Conservation (phyloP, 2,113 vertebrate genomes). For the Talpa occidentalis region DNA sequence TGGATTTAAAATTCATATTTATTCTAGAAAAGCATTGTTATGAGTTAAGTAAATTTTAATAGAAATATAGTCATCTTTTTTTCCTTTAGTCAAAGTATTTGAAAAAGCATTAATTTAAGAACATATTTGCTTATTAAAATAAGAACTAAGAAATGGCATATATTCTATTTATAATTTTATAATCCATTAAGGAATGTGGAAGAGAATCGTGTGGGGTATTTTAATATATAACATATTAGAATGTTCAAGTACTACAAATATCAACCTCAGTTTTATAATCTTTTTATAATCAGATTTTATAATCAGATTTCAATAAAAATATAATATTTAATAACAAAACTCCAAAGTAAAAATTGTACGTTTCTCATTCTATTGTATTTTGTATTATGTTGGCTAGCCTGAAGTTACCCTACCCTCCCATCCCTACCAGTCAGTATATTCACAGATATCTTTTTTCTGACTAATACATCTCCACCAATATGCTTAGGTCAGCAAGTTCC, state of each 20-base stretch:
- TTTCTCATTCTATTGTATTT: not conserved
- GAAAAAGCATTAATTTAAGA: constrained; percentile 14
- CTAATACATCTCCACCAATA: not conserved
- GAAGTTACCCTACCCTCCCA: accelerated
- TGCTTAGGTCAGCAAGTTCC: not conserved
- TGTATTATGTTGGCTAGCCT: not conserved
- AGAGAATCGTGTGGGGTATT: not conserved
- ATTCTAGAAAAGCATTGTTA: constrained; percentile 15
- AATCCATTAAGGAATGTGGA: not conserved
- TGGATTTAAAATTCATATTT: constrained; percentile 20
- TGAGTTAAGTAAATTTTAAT: not conserved
- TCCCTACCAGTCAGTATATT: not conserved
- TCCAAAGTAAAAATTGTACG: not conserved
- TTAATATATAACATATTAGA: not conserved
- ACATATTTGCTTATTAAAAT: constrained; percentile 32
- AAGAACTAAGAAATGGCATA: not conserved
- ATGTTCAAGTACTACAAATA: not conserved
- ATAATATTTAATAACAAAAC: not conserved
- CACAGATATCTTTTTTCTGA: not conserved
- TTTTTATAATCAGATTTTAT: too few relatives aligned
- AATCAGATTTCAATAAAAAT: not conserved
- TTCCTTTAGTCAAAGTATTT: not conserved
- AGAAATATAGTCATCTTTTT: not conserved
- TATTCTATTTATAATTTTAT: not conserved
- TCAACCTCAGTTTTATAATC: not conserved